Conservation (phyloP, 2,113 vertebrate genomes). For the Litocranius walleri region DNA sequence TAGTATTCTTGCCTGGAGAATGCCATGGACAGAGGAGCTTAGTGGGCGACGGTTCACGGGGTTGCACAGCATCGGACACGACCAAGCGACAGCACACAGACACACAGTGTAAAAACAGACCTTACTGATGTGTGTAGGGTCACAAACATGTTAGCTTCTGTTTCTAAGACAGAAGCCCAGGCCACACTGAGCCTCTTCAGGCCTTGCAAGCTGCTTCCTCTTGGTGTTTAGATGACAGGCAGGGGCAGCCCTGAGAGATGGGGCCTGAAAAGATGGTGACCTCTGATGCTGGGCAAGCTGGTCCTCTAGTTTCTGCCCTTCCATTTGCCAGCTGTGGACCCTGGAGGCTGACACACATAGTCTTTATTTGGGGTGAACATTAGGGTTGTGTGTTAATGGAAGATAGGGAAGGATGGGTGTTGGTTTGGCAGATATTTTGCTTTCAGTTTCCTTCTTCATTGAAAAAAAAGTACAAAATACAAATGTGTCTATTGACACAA, state of each 20-base stretch:
- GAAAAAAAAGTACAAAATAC: not conserved
- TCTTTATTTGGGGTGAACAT: not conserved
- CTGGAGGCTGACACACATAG: not conserved
- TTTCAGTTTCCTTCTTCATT: not conserved
- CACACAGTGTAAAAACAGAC: not conserved
- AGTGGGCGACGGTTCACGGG: not conserved
- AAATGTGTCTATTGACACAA: not conserved
- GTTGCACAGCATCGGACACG: rapidly evolving
- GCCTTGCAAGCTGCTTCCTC: not conserved
- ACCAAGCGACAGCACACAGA: not conserved
- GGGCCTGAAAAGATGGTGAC: not conserved
- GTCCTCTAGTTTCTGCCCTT: not conserved
- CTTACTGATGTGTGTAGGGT: not conserved
- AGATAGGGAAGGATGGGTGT: not conserved
- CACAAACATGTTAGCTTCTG: not conserved
- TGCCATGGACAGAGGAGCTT: not conserved
- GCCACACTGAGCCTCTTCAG: not conserved
- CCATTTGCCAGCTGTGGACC: not conserved
- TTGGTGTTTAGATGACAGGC: rapidly evolving
- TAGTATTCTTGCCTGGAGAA: not conserved
- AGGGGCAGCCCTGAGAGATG: not conserved
- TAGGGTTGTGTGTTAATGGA: not conserved
- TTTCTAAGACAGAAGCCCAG: not conserved
- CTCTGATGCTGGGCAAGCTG: not conserved
- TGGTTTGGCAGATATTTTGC: not conserved